Percentiles rank a stretch among this genome's conserved stretches.
Conservation (phyloP, 2,113 vertebrate genomes). For the Nothobranchius furzeri region DNA sequence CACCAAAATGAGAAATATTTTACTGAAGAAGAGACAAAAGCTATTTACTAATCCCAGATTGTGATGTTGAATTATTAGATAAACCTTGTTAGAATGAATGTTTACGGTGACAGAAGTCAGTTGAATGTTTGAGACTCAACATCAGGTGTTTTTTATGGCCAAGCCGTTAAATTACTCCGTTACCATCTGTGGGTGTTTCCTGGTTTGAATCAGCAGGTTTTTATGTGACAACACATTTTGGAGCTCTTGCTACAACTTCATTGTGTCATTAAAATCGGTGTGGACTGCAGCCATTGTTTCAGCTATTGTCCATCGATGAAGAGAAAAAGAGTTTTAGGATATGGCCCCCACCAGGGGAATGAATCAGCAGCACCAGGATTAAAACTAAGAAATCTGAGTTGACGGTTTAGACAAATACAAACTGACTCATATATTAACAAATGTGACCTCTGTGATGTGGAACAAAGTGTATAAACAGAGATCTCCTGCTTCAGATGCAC, state of each 20-base stretch:
- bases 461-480: constrained; percentile 34
- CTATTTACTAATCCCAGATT: too few species aligned
- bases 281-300: not conserved
- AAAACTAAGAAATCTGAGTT: not conserved
- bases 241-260: not conserved
- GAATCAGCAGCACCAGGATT: not conserved
- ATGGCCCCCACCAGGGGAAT: too few species aligned
- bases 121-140: not conserved
- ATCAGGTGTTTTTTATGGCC: constrained; percentile 14
- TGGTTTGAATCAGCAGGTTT: constrained; percentile 18
- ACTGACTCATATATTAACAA: constrained; percentile 11
- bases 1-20: too few species aligned
- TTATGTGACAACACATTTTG: constrained; percentile 4
- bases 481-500: constrained; percentile 4
- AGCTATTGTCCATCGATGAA: constrained; percentile 1
- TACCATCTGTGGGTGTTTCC: constrained; percentile 16
- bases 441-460: constrained; percentile 25
- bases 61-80: too few species aligned
- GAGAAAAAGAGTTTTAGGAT: not conserved
- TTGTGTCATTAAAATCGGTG: constrained; percentile 18
- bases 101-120: not conserved
- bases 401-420: not conserved
- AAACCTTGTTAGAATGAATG: too few species aligned
- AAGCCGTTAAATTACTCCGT: constrained; percentile 16
- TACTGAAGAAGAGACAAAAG: too few species aligned